Evolutionary conservation across 2,113 vertebrate species (phyloP).

Genomic region (Aptenodytes patagonicus): DNA sequence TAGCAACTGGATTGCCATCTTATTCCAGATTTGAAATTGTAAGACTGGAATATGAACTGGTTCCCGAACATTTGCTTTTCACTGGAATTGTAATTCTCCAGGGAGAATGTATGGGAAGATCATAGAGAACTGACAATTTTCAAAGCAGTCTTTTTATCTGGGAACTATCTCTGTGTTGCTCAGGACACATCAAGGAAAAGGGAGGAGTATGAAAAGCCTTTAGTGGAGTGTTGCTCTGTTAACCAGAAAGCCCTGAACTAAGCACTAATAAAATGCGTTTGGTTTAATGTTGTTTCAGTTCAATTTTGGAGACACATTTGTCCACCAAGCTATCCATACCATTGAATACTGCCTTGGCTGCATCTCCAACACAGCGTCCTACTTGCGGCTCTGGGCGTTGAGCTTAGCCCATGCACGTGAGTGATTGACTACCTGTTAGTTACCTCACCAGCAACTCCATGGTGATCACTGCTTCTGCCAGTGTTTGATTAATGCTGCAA

Average conservation of each 20-base stretch:
- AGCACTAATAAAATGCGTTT: neutral
- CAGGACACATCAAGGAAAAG: neutral
- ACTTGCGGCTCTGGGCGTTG: constrained; percentile 79
- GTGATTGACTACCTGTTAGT: neutral
- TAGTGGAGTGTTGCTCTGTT: neutral
- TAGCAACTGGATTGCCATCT: neutral
- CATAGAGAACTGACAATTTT: neutral
- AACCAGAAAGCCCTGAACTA: neutral
- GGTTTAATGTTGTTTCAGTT: constrained; percentile 65
- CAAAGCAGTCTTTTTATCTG: neutral
- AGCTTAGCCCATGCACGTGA: constrained; percentile 81
- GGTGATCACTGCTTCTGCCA: neutral
- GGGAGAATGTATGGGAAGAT: neutral
- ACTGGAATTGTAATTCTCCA: neutral
- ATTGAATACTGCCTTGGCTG: constrained; percentile 83
- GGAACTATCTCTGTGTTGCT: neutral
- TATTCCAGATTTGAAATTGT: neutral
- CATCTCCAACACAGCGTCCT: constrained; percentile 83
- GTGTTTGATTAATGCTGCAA: neutral
- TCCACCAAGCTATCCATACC: constrained; percentile 81
- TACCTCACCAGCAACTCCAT: neutral
- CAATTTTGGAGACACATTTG: constrained; percentile 73
- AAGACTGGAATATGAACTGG: neutral
- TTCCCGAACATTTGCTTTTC: neutral
- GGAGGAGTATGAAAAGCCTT: neutral